A percentile compares a stretch with the other conserved stretches of the same genome.
phyloP scores from a whole-genome alignment of 2,888 invertebrate genomes.

The Blastobasis adustella region DNA sequence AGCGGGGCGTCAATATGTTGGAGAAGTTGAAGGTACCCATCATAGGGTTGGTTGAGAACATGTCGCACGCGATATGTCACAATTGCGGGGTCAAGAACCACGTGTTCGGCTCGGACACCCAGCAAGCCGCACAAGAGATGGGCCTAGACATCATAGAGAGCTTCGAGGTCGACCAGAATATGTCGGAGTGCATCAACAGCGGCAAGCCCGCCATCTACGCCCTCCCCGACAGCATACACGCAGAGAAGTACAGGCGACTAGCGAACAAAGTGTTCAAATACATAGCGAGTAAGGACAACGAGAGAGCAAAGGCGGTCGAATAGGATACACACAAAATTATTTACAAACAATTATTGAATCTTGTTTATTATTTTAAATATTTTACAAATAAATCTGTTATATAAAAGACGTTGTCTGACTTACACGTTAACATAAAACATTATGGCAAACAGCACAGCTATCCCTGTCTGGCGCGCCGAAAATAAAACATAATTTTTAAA shows the following conservation, averaged over 20 bases:
- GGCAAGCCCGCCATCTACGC: slow-evolving; percentile 85
- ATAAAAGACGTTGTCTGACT: slow-evolving; percentile 27
- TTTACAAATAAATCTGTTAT: slow-evolving; percentile 38
- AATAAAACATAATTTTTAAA: slow-evolving; percentile 29
- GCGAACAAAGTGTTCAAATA: slow-evolving; percentile 65
- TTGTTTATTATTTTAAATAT: slow-evolving; percentile 37
- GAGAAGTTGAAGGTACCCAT: slow-evolving; percentile 87
- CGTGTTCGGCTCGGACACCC: slow-evolving; percentile 82
- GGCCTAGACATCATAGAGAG: slow-evolving; percentile 79
- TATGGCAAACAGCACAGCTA: slow-evolving; percentile 19
- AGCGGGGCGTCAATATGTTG: slow-evolving; percentile 92
- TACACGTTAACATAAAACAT: slow-evolving; percentile 20
- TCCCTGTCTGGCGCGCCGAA: slow-evolving; percentile 10
- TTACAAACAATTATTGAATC: slow-evolving; percentile 27
- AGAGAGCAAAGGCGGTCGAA: slow-evolving; percentile 37
- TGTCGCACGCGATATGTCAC: slow-evolving; percentile 86
- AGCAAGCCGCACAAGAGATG: slow-evolving; percentile 77
- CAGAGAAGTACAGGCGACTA: slow-evolving; percentile 59
- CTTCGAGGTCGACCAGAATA: slow-evolving; percentile 82
- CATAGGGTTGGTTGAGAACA: slow-evolving; percentile 93
- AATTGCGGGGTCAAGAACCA: slow-evolving; percentile 83
- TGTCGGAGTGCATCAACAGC: slow-evolving; percentile 80
- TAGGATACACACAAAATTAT: slow-evolving; percentile 24
- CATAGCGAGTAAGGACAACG: slow-evolving; percentile 48
- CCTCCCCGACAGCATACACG: slow-evolving; percentile 72